A percentile compares a stretch with the other conserved stretches of the same genome.
Evolutionary conservation across 2,113 vertebrate species (phyloP).

Genomic region (Narcine bancroftii): DNA sequence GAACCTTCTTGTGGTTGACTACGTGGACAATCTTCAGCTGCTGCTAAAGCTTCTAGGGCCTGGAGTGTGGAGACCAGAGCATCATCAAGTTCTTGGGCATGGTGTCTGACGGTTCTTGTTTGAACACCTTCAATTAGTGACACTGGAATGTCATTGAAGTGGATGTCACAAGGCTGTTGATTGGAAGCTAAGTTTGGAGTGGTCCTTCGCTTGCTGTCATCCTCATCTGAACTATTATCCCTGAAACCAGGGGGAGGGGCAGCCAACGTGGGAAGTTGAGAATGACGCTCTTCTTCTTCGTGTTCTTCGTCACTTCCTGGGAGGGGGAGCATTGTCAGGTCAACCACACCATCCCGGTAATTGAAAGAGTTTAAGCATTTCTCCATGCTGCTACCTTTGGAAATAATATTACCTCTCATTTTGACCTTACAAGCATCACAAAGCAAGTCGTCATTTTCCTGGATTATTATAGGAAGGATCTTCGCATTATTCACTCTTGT

Average conservation of each 20-base stretch:
- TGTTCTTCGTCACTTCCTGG: constrained; percentile 81
- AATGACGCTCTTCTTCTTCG: constrained; percentile 53
- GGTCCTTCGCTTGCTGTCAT: constrained; percentile 73
- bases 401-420: constrained; percentile 52
- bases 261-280: constrained; percentile 75
- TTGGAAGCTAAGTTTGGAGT: constrained; percentile 40
- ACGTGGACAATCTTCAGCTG: constrained; percentile 82
- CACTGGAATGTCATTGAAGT: constrained; percentile 83
- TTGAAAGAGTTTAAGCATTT: constrained; percentile 60
- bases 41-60: constrained; percentile 91
- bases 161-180: constrained; percentile 53
- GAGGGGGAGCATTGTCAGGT: constrained; percentile 84
- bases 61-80: constrained; percentile 94
- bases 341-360: constrained; percentile 75
- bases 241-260: constrained; percentile 92
- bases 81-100: constrained; percentile 92
- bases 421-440: constrained; percentile 91
- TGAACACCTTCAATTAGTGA: constrained; percentile 86
- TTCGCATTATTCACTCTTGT: constrained; percentile 7
- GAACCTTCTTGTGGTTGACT: constrained; percentile 84
- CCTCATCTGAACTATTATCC: constrained; percentile 95
- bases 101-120: constrained; percentile 83
- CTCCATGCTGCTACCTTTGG: constrained; percentile 8
- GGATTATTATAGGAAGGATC: constrained; percentile 38
- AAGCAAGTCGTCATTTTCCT: constrained; percentile 64